Conservation (phyloP, 1,140 invertebrate species). For the Tribolium madens region DNA sequence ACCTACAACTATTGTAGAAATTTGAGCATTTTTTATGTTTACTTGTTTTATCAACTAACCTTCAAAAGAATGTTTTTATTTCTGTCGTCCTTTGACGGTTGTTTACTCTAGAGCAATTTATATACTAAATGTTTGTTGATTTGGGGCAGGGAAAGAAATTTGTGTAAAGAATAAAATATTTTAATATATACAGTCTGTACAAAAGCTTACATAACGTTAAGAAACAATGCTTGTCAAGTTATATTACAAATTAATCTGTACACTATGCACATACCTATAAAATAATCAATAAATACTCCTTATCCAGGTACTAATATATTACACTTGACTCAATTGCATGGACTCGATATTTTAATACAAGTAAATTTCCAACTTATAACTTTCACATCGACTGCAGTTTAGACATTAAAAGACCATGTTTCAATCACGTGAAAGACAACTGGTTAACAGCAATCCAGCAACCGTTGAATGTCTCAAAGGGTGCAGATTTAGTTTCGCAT, state of each 20-base stretch:
- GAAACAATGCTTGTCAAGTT: constrained; percentile 49
- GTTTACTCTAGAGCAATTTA: not conserved
- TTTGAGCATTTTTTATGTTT: no score
- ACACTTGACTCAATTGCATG: constrained; percentile 56
- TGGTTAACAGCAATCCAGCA: constrained; percentile 25
- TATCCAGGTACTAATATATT: constrained; percentile 63
- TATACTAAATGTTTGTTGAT: not conserved
- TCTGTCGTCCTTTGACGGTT: no score
- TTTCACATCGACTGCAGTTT: constrained; percentile 41
- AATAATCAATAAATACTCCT: constrained; percentile 61
- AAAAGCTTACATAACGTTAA: constrained; percentile 57
- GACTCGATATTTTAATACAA: constrained; percentile 27
- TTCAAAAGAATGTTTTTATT: no score
- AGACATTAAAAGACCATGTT: constrained; percentile 36
- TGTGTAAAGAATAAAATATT: constrained; percentile 56
- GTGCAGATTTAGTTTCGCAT: not conserved
- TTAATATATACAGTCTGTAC: constrained; percentile 63
- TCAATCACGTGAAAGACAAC: constrained; percentile 40
- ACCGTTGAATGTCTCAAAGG: not conserved
- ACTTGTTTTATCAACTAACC: no score
- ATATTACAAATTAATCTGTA: constrained; percentile 55
- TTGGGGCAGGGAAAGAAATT: not conserved
- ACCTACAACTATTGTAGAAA: no score
- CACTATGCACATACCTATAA: constrained; percentile 58
- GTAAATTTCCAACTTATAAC: constrained; percentile 33